Evolutionary conservation across 2,113 vertebrate genomes (phyloP).

Genomic region (Lethenteron camtschaticum): DNA sequence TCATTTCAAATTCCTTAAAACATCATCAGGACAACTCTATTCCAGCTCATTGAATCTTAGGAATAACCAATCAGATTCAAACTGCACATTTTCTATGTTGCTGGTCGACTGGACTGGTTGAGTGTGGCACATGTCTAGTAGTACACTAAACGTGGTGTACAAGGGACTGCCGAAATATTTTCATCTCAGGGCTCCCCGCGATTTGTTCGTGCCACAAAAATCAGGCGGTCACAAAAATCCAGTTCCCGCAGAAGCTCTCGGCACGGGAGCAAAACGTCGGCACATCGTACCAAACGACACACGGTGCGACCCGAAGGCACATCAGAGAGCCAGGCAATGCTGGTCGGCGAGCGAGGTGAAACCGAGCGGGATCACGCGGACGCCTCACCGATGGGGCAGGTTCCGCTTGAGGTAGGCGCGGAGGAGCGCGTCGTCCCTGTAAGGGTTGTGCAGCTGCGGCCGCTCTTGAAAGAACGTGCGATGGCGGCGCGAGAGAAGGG

Average conservation of each 20-base stretch:
- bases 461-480: constrained; percentile 25
- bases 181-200: too few species aligned
- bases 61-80: too few species aligned
- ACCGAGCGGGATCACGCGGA: constrained; percentile 18
- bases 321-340: background rate
- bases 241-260: background rate
- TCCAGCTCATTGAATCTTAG: too few species aligned
- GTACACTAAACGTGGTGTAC: too few species aligned
- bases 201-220: background rate
- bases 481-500: constrained; percentile 15
- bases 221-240: background rate
- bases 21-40: too few species aligned
- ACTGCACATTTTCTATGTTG: too few species aligned
- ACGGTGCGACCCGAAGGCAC: background rate
- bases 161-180: too few species aligned
- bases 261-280: background rate
- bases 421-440: constrained; percentile 33
- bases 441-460: constrained; percentile 24
- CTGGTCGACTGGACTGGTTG: too few species aligned
- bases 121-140: too few species aligned
- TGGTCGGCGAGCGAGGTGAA: accelerated
- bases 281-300: background rate
- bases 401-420: constrained; percentile 27
- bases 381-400: constrained; percentile 17
- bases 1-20: too few species aligned